Percentiles rank a stretch among this genome's conserved stretches.
Conservation (phyloP, 2,888 invertebrate genomes). For the Oxytorus armatus region DNA sequence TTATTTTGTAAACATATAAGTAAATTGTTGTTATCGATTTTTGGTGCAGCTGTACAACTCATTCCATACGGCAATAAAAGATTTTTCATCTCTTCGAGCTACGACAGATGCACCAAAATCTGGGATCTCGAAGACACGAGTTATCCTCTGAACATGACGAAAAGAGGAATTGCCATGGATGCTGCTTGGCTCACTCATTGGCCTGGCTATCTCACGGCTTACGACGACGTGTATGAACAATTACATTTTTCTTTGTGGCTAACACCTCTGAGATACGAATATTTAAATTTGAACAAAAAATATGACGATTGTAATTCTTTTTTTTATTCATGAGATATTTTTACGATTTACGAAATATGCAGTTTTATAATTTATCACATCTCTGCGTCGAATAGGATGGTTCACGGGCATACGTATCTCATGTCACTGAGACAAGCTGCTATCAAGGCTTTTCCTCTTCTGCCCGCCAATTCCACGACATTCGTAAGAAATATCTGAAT, state of each 20-base stretch:
- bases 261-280: no score
- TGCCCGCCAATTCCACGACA: constrained; percentile 83
- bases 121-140: constrained; percentile 88
- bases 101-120: constrained; percentile 88
- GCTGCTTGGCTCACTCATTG: constrained; percentile 86
- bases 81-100: constrained; percentile 88
- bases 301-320: constrained; percentile 77
- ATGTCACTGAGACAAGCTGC: constrained; percentile 82
- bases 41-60: constrained; percentile 82
- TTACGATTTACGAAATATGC: no score
- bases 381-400: constrained; percentile 72
- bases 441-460: constrained; percentile 79
- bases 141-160: constrained; percentile 81
- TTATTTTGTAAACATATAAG: background rate
- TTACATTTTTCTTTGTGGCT: no score
- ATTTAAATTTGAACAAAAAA: no score
- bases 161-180: constrained; percentile 84
- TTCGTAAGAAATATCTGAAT: constrained; percentile 76
- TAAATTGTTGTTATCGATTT: constrained; percentile 11
- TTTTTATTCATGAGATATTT: constrained; percentile 8
- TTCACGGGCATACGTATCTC: constrained; percentile 80
- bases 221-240: constrained; percentile 83
- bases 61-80: constrained; percentile 86
- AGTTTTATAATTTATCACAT: background rate
- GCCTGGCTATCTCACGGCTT: constrained; percentile 83